A percentile compares a stretch with the other conserved stretches of the same genome.
Conservation (phyloP, 2,888 invertebrate genomes). For the Psylliodes chrysocephalus region DNA sequence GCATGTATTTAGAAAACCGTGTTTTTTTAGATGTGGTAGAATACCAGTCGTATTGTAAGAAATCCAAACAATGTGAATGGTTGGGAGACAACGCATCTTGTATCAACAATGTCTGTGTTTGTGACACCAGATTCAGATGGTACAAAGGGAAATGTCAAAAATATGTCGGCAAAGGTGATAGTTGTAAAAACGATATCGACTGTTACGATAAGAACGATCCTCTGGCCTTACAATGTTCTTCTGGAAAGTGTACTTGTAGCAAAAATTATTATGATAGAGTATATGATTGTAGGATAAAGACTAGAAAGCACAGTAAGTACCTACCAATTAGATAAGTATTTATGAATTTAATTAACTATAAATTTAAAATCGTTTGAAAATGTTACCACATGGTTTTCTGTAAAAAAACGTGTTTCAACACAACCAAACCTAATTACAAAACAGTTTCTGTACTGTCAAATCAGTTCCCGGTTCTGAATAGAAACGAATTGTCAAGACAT, state of each 20-base stretch:
- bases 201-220: constrained; percentile 48
- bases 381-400: too few species aligned
- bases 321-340: too few species aligned
- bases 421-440: too few species aligned
- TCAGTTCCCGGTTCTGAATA: too few species aligned
- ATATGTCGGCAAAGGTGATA: constrained; percentile 43
- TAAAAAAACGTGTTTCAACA: too few species aligned
- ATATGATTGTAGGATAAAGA: constrained; percentile 47
- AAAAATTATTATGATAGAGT: constrained; percentile 48
- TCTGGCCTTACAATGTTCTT: constrained; percentile 42
- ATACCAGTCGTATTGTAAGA: constrained; percentile 45
- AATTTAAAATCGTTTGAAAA: constrained; percentile 14
- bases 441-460: too few species aligned
- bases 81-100: constrained; percentile 47
- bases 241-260: constrained; percentile 44
- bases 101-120: constrained; percentile 44
- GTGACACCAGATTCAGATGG: constrained; percentile 47
- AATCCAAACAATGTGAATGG: constrained; percentile 47
- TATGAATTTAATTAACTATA: constrained; percentile 1
- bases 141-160: constrained; percentile 47
- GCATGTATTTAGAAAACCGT: neutral
- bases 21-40: constrained; percentile 46
- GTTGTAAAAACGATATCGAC: constrained; percentile 36
- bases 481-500: too few species aligned
- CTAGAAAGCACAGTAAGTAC: constrained; percentile 30